Evolutionary conservation across 2,888 invertebrate species (phyloP).

Genomic region (Limnephilus lunatus): DNA sequence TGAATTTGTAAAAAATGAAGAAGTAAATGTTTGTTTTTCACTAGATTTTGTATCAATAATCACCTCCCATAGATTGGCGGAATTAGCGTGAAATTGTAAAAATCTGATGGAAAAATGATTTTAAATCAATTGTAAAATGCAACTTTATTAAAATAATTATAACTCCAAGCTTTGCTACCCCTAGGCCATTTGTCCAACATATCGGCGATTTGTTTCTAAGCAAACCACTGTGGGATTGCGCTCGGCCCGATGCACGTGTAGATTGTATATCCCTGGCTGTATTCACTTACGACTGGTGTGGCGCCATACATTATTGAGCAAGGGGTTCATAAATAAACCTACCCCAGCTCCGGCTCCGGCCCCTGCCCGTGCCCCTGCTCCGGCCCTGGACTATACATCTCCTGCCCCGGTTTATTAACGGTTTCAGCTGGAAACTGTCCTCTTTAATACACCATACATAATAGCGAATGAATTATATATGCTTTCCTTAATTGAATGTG

Average conservation of each 20-base stretch:
- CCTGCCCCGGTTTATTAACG: slow-evolving; percentile 32
- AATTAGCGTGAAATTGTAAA: no score
- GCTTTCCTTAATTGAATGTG: neutral
- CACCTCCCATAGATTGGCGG: no score
- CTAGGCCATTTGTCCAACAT: slow-evolving; percentile 14
- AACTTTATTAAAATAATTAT: neutral
- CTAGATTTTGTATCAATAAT: no score
- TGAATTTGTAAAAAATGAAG: no score
- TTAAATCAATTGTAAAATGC: no score
- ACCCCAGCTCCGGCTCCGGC: slow-evolving; percentile 3
- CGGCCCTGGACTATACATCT: slow-evolving; percentile 29
- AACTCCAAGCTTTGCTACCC: neutral
- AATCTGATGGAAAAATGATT: no score
- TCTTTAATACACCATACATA: neutral
- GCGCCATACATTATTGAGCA: slow-evolving; percentile 24
- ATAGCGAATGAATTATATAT: neutral
- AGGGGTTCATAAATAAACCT: slow-evolving; percentile 30
- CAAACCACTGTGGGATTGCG: neutral
- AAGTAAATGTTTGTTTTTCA: no score
- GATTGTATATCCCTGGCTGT: neutral
- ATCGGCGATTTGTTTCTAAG: slow-evolving; percentile 37
- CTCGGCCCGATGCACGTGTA: slow-evolving; percentile 19
- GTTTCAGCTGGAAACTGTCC: slow-evolving; percentile 9
- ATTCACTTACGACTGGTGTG: slow-evolving; percentile 13
- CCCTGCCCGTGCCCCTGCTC: neutral